Percentiles rank a stretch among this genome's conserved stretches.
These are phyloP conservation scores for Cygnus buccinator DNA, from an alignment of 2,113 vertebrate genomes.

Conservation along the genomic window DNA sequence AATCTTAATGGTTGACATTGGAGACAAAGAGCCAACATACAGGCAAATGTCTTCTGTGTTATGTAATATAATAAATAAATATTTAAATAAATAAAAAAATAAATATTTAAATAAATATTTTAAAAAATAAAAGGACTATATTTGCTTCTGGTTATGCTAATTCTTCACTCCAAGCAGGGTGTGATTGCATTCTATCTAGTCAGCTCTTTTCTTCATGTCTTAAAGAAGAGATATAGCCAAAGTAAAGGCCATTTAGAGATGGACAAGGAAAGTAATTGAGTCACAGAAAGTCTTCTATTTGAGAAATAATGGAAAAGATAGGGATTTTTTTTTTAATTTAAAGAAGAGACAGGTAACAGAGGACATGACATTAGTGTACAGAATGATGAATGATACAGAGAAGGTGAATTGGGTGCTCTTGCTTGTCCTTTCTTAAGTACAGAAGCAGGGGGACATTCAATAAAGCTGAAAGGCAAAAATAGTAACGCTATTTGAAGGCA, in stretches of 20 bases:
- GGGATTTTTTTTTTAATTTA: constrained; percentile 42
- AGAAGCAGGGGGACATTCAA: background rate
- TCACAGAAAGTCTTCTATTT: constrained; percentile 22
- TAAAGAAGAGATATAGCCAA: constrained; percentile 9
- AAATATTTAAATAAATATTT: background rate
- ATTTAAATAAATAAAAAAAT: background rate
- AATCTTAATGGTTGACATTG: background rate
- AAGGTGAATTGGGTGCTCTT: background rate
- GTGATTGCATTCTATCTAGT: constrained; percentile 20
- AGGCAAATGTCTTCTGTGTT: constrained; percentile 3
- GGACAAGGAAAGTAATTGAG: constrained; percentile 43
- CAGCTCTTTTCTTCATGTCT: background rate
- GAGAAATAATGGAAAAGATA: constrained; percentile 21
- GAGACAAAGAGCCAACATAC: background rate
- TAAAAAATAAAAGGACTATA: background rate
- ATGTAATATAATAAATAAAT: background rate
- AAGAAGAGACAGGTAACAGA: constrained; percentile 36
- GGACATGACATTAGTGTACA: background rate
- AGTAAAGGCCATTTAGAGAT: constrained; percentile 32
- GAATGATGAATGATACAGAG: constrained; percentile 37
- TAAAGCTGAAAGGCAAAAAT: constrained; percentile 15
- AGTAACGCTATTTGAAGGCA: background rate
- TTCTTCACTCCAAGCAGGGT: background rate
- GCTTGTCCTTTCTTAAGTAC: background rate
- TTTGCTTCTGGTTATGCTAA: constrained; percentile 44